Evolutionary conservation across 1,140 invertebrate species (phyloP).

Genomic region (Calephelis virginiensis): DNA sequence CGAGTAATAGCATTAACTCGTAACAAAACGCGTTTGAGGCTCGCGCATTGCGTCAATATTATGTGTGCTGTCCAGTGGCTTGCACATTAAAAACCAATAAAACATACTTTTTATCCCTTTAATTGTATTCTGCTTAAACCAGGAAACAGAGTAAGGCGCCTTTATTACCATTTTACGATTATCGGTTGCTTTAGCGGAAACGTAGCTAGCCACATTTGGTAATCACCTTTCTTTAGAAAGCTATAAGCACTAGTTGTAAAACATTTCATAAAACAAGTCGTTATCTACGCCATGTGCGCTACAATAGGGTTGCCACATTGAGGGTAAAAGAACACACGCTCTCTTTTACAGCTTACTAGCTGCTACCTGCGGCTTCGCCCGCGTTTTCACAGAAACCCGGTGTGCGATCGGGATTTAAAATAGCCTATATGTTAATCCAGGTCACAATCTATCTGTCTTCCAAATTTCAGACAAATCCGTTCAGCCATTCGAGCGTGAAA

Average conservation of each 20-base stretch:
- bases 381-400: too few species aligned
- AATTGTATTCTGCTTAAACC: conserved; percentile 17
- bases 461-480: too few species aligned
- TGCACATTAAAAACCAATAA: conserved; percentile 12
- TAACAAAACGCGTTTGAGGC: conserved; percentile 6
- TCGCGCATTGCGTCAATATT: conserved; percentile 5
- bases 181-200: conserved; percentile 47
- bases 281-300: conserved; percentile 47
- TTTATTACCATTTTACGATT: conserved; percentile 50
- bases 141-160: conserved; percentile 32
- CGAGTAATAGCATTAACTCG: conserved; percentile 2
- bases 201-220: conserved; percentile 55
- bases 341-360: too few species aligned
- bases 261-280: conserved; percentile 65
- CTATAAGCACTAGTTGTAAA: conserved; percentile 59
- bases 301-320: conserved; percentile 1
- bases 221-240: conserved; percentile 69
- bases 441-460: too few species aligned
- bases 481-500: too few species aligned
- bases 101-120: conserved; percentile 11
- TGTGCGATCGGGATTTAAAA: too few species aligned
- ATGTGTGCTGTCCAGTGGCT: conserved; percentile 8
- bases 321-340: too few species aligned
- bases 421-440: too few species aligned
- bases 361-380: too few species aligned